phyloP scores from a whole-genome alignment of 2,113 vertebrate species.

The Rhipidura dahli region DNA sequence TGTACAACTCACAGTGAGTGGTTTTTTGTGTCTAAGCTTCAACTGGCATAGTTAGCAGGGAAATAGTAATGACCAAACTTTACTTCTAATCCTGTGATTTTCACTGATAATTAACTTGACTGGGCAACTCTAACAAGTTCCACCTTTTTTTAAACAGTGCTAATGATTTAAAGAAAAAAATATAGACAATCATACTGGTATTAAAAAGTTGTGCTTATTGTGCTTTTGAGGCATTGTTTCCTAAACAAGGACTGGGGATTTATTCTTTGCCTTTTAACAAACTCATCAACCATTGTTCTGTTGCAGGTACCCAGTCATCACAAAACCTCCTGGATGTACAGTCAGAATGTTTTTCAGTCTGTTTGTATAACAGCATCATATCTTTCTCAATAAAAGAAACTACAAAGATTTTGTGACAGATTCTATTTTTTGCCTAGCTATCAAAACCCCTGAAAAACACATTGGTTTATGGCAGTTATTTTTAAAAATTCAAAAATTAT shows the following conservation, averaged over 20 bases:
- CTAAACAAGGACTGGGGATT: not conserved
- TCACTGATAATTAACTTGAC: not conserved
- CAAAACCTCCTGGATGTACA: not conserved
- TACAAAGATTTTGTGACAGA: conserved; percentile 55
- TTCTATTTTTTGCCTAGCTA: conserved; percentile 33
- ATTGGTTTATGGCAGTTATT: conserved; percentile 63
- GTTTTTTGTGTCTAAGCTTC: not conserved
- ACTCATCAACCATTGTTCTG: not conserved
- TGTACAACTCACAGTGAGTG: not conserved
- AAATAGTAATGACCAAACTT: not conserved
- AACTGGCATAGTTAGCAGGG: not conserved
- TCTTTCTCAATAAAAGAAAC: conserved; percentile 17
- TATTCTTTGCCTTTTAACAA: not conserved
- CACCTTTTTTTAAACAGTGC: not conserved
- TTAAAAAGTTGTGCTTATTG: not conserved
- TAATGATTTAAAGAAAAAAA: not conserved
- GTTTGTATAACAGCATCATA: not conserved
- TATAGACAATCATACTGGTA: not conserved
- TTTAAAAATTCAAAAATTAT: conserved; percentile 64
- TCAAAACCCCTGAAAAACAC: conserved; percentile 51
- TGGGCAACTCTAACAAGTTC: not conserved
- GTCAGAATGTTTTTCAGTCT: not conserved
- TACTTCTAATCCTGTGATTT: not conserved
- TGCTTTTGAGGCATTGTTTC: not conserved
- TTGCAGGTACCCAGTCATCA: not conserved